Conservation (phyloP, 2,797 vertebrate species). For the Pteropus rufus region DNA sequence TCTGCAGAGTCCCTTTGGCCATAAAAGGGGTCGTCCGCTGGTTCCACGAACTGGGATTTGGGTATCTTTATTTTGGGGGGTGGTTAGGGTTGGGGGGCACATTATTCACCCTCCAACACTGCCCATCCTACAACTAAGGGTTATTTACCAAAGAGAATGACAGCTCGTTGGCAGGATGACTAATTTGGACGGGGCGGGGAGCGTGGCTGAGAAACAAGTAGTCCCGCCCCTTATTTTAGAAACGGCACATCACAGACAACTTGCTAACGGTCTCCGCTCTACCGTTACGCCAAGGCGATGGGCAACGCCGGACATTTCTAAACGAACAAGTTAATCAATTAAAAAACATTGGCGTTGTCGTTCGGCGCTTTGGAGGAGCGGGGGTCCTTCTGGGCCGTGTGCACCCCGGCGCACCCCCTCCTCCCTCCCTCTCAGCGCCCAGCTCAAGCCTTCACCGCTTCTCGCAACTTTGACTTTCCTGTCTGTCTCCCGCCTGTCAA, state of each 20-base stretch:
- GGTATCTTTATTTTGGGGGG: too few relatives aligned
- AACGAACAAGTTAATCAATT: background rate
- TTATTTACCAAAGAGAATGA: background rate
- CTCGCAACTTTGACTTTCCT: background rate
- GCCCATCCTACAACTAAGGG: background rate
- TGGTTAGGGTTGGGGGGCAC: rapidly evolving
- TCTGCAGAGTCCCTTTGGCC: background rate
- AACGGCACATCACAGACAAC: background rate
- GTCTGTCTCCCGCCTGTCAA: background rate
- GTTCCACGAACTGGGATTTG: background rate
- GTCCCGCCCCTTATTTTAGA: background rate
- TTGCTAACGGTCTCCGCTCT: background rate
- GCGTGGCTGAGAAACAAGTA: too few relatives aligned
- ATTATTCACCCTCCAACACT: background rate
- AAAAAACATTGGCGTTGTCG: background rate
- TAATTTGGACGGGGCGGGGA: background rate
- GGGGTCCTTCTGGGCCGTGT: background rate
- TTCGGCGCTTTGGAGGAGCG: background rate
- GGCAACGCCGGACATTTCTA: background rate
- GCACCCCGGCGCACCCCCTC: background rate
- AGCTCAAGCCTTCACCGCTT: background rate
- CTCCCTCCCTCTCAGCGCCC: background rate
- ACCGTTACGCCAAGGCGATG: background rate
- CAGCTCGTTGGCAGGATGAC: rapidly evolving
- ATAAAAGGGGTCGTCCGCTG: background rate